phyloP scores from a whole-genome alignment of 2,113 vertebrate species.

The Saimiri boliviensis region DNA sequence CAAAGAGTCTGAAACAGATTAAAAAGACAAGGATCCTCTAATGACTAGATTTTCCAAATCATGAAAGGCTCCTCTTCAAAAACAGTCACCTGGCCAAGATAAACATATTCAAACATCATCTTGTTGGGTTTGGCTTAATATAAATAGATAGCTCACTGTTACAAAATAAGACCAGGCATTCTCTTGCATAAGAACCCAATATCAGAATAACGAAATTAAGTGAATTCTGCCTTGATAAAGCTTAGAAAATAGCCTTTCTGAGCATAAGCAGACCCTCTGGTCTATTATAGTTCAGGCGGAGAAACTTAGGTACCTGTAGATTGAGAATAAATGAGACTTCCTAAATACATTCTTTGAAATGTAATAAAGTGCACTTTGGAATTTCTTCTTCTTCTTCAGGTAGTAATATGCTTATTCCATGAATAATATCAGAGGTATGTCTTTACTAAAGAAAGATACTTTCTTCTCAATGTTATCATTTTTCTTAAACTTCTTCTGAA shows the following conservation, averaged over 20 bases:
- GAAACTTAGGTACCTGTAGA: neutral
- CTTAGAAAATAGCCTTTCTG: neutral
- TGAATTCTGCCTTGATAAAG: slow-evolving; percentile 12
- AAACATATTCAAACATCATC: slow-evolving; percentile 1
- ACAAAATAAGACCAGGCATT: slow-evolving; percentile 51
- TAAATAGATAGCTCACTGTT: neutral
- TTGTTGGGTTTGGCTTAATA: slow-evolving; percentile 32
- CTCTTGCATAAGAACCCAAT: slow-evolving; percentile 16
- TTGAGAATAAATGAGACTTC: neutral
- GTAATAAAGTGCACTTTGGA: neutral
- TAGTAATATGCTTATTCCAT: neutral
- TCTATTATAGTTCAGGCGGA: neutral
- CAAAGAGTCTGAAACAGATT: slow-evolving; percentile 48
- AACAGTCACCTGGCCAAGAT: slow-evolving; percentile 45
- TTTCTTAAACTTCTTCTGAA: slow-evolving; percentile 21
- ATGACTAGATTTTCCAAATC: slow-evolving; percentile 32
- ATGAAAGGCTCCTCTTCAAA: slow-evolving; percentile 54
- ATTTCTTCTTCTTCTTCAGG: neutral
- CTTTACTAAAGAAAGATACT: neutral
- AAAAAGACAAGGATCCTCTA: slow-evolving; percentile 42
- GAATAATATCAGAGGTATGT: neutral
- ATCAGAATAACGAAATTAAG: slow-evolving; percentile 22
- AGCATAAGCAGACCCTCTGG: neutral
- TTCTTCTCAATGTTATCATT: neutral
- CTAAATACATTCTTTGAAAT: neutral